Evolutionary conservation across 2,797 vertebrate genomes (phyloP).

Genomic region (Channa striata): DNA sequence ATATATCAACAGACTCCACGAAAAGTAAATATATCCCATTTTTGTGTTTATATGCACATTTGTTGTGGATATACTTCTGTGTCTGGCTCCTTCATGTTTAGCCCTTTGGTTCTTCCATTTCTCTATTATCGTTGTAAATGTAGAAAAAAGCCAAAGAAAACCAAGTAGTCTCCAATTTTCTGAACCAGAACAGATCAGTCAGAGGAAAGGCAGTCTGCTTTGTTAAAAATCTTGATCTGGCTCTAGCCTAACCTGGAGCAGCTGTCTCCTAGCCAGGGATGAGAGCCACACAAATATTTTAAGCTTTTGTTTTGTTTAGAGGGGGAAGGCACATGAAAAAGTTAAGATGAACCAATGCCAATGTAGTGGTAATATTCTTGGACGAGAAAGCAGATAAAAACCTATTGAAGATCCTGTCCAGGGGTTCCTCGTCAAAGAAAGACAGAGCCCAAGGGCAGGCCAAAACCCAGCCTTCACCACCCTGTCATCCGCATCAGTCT

Average conservation of each 20-base stretch:
- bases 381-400: constrained; percentile 69
- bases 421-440: constrained; percentile 77
- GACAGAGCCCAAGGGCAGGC: constrained; percentile 64
- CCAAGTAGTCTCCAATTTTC: constrained; percentile 27
- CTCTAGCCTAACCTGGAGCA: constrained; percentile 20
- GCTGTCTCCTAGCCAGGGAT: constrained; percentile 1
- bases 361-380: constrained; percentile 51
- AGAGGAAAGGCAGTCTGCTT: constrained; percentile 16
- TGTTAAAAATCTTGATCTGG: constrained; percentile 3
- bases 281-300: constrained; percentile 25
- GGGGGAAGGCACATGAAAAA: constrained; percentile 20
- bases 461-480: constrained; percentile 74
- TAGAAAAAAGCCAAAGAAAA: constrained; percentile 32
- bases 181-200: constrained; percentile 28
- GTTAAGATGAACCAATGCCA: constrained; percentile 53
- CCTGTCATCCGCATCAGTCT: constrained; percentile 81
- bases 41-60: constrained; percentile 30
- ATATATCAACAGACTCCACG: constrained; percentile 2
- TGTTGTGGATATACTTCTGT: constrained; percentile 28
- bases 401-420: constrained; percentile 73
- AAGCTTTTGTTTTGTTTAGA: constrained; percentile 4
- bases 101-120: constrained; percentile 34
- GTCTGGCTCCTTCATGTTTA: constrained; percentile 11
- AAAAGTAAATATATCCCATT: not conserved
- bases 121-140: constrained; percentile 40